Percentiles rank a stretch among this genome's conserved stretches.
These are phyloP conservation scores for Vireo griseus DNA, from an alignment of 2,797 vertebrate genomes.

Conservation along the genomic window DNA sequence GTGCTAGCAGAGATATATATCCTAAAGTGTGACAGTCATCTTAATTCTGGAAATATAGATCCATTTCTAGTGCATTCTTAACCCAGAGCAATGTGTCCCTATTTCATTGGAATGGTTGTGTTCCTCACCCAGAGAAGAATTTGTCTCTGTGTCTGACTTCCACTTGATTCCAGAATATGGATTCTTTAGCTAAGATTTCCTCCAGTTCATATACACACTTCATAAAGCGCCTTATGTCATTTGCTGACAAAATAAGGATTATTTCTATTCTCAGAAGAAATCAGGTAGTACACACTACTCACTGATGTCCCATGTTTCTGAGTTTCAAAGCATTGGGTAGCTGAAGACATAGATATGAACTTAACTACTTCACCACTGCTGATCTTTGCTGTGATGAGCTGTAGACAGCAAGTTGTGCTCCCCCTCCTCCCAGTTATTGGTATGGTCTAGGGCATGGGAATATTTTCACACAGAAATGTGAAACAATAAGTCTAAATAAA, in stretches of 20 bases:
- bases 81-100: neutral
- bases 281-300: neutral
- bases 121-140: neutral
- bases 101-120: neutral
- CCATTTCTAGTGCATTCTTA: neutral
- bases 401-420: neutral
- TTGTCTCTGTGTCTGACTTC: neutral
- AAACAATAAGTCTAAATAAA: neutral
- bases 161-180: rapidly evolving
- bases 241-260: neutral
- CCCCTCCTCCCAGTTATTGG: neutral
- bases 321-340: neutral
- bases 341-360: neutral
- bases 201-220: neutral
- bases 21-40: neutral
- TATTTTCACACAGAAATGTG: neutral
- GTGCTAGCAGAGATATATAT: neutral
- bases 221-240: neutral
- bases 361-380: neutral
- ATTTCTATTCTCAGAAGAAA: neutral
- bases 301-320: neutral
- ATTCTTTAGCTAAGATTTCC: neutral
- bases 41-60: neutral
- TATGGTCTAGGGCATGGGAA: neutral
- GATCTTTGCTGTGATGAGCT: neutral